phyloP scores from a whole-genome alignment of 2,888 invertebrate genomes.

The Nezara viridula region DNA sequence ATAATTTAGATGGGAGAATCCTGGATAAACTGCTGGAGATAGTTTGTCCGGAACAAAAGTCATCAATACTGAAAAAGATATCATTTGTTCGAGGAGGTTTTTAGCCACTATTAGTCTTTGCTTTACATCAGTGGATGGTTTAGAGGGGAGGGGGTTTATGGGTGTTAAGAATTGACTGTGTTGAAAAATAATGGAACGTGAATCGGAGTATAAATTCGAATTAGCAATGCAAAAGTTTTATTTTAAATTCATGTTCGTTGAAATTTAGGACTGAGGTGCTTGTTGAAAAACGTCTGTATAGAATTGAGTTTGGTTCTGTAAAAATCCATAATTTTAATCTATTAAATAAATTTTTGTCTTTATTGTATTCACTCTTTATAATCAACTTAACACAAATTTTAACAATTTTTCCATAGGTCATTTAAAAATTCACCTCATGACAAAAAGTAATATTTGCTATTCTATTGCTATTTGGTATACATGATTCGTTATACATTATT shows the following conservation, averaged over 20 bases:
- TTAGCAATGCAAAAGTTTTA: neutral
- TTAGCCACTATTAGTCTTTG: conserved; percentile 37
- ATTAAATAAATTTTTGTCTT: too few species aligned
- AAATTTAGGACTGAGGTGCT: too few species aligned
- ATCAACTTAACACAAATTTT: too few species aligned
- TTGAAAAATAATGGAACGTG: neutral
- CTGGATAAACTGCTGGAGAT: conserved; percentile 41
- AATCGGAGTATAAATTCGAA: neutral
- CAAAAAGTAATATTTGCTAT: too few species aligned
- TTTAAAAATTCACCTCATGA: too few species aligned
- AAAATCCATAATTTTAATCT: too few species aligned
- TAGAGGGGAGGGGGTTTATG: neutral
- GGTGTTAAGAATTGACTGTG: neutral
- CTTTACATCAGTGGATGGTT: neutral
- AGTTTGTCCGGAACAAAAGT: conserved; percentile 38
- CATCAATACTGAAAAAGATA: conserved; percentile 46
- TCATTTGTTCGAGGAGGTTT: conserved; percentile 35
- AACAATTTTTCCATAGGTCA: too few species aligned
- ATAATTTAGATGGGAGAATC: conserved; percentile 35
- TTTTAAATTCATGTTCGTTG: neutral
- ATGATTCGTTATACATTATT: too few species aligned
- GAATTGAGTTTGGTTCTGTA: too few species aligned
- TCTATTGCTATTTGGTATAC: too few species aligned
- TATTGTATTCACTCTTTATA: too few species aligned
- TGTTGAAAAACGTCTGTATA: too few species aligned